A percentile compares a stretch with the other conserved stretches of the same genome.
phyloP scores from a whole-genome alignment of 2,797 vertebrate genomes.

The Trematomus bernacchii region DNA sequence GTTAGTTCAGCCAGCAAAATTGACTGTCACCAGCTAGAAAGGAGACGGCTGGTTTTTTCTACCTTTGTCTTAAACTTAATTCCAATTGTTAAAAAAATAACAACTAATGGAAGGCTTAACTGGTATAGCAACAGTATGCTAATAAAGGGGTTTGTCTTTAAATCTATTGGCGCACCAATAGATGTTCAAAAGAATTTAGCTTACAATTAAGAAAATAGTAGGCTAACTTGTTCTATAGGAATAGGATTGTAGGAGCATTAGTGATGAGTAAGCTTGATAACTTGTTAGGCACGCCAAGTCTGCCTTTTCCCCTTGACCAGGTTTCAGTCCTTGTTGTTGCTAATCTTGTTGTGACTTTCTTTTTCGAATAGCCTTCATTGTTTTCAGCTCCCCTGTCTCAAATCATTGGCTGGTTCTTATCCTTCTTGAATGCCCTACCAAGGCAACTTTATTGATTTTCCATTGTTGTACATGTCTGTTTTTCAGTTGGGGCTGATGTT shows the following conservation, averaged over 20 bases:
- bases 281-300: not conserved
- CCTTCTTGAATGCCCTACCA: slow-evolving; percentile 32
- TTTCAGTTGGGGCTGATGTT: slow-evolving; percentile 59
- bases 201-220: not conserved
- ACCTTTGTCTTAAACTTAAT: not conserved
- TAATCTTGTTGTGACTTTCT: slow-evolving; percentile 44
- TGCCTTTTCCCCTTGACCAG: slow-evolving; percentile 1
- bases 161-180: no score
- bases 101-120: no score
- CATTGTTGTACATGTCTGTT: slow-evolving; percentile 73
- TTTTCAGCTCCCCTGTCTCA: slow-evolving; percentile 43
- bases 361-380: slow-evolving; percentile 35
- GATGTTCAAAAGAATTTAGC: not conserved
- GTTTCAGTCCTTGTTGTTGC: slow-evolving; percentile 30
- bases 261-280: slow-evolving; percentile 2
- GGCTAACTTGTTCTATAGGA: not conserved
- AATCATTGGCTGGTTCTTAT: slow-evolving; percentile 55
- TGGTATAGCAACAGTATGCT: no score
- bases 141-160: no score
- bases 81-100: not conserved
- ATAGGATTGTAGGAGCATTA: not conserved
- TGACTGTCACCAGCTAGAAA: not conserved
- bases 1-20: not conserved
- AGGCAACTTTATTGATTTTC: slow-evolving; percentile 72
- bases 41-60: not conserved